These are phyloP conservation scores for Indri indri DNA, from an alignment of 2,113 vertebrate genomes.

Conservation along the genomic window DNA sequence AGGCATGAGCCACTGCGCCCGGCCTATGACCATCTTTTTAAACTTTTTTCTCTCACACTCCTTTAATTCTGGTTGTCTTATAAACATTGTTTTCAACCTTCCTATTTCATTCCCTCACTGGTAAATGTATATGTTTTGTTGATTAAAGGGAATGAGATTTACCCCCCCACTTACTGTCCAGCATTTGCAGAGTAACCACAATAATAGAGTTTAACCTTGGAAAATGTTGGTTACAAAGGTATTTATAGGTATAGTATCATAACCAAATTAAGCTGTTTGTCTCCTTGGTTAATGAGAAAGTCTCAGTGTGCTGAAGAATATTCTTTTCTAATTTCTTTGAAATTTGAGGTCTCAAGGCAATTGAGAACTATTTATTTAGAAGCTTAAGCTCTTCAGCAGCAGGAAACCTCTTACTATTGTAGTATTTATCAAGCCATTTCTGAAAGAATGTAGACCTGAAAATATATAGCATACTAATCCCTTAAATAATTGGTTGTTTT, in stretches of 20 bases:
- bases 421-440: slow-evolving; percentile 4
- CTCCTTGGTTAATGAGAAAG: slow-evolving; percentile 14
- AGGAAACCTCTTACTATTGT: neutral
- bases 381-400: neutral
- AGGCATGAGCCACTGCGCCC: too few species aligned
- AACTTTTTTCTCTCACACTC: neutral
- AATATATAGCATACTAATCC: slow-evolving; percentile 15
- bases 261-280: neutral
- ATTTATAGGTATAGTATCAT: neutral
- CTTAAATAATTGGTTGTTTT: neutral
- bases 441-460: slow-evolving; percentile 42
- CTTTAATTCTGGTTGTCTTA: neutral
- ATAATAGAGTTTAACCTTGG: neutral
- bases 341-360: slow-evolving; percentile 12
- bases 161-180: neutral
- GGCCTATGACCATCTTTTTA: neutral
- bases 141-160: neutral
- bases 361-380: neutral
- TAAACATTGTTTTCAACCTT: neutral
- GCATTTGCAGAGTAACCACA: neutral
- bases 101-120: neutral
- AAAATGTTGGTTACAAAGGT: slow-evolving; percentile 19
- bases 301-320: neutral
- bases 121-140: neutral
- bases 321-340: slow-evolving; percentile 17